Conservation (phyloP, 2,888 invertebrate genomes). For the Chaitophorus viminalis region DNA sequence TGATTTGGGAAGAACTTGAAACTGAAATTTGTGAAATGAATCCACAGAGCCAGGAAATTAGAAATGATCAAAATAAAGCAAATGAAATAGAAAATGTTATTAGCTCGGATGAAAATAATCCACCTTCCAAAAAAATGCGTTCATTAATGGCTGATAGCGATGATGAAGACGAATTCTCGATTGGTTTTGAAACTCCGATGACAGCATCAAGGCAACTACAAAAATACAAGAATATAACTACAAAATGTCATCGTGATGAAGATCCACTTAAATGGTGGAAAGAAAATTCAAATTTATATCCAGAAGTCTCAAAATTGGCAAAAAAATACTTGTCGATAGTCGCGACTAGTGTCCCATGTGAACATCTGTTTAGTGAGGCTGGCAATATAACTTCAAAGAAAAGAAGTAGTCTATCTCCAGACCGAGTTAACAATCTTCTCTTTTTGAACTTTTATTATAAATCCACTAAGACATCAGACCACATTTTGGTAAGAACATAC, state of each 20-base stretch:
- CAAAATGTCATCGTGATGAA: neutral
- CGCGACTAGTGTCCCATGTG: slow-evolving; percentile 21
- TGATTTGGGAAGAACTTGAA: neutral
- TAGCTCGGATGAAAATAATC: neutral
- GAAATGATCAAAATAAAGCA: neutral
- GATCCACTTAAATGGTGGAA: neutral
- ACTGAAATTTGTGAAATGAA: neutral
- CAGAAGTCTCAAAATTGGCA: slow-evolving; percentile 10
- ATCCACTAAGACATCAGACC: slow-evolving; percentile 7
- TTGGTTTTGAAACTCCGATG: neutral
- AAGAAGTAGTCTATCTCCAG: slow-evolving; percentile 24
- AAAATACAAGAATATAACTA: neutral
- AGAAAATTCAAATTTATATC: neutral
- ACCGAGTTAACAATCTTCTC: neutral
- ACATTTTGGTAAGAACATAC: slow-evolving; percentile 19
- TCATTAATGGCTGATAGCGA: neutral
- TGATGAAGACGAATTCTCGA: neutral
- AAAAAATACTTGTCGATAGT: slow-evolving; percentile 23
- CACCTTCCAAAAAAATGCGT: neutral
- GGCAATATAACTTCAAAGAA: slow-evolving; percentile 25
- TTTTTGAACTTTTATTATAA: slow-evolving; percentile 28
- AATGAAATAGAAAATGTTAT: neutral
- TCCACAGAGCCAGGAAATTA: neutral
- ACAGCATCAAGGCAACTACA: too few species aligned
- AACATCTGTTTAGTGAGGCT: slow-evolving; percentile 20